phyloP scores from a whole-genome alignment of 2,797 vertebrate species.

The Lepidocolaptes lacrymiger region DNA sequence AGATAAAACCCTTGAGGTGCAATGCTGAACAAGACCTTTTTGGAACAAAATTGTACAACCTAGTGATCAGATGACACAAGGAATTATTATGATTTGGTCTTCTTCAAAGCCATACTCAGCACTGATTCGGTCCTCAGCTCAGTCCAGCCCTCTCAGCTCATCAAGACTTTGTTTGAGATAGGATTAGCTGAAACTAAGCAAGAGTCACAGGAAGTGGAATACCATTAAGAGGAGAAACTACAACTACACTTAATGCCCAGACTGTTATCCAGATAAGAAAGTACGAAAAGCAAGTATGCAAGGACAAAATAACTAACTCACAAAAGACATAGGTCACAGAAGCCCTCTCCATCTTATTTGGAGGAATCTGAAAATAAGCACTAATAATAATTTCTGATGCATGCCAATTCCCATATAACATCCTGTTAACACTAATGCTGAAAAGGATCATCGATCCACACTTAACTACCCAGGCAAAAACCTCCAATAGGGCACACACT shows the following conservation, averaged over 20 bases:
- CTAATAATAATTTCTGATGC: neutral
- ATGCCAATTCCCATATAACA: neutral
- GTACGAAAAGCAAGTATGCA: neutral
- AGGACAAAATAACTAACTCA: neutral
- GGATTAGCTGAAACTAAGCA: constrained; percentile 14
- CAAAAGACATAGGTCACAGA: neutral
- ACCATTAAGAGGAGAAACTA: neutral
- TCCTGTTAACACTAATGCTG: neutral
- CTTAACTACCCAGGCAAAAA: neutral
- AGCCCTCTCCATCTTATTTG: neutral
- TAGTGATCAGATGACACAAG: neutral
- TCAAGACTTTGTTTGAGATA: neutral
- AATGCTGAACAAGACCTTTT: neutral
- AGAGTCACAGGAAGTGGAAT: neutral
- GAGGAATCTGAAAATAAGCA: neutral
- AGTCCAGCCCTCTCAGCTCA: neutral
- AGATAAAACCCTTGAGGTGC: neutral
- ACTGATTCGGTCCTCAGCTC: neutral
- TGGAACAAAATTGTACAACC: neutral
- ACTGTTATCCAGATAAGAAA: neutral
- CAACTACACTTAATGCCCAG: neutral
- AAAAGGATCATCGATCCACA: neutral
- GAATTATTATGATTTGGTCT: neutral
- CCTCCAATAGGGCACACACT: neutral
- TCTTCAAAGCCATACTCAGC: neutral